Conservation (phyloP, 1,140 invertebrate genomes). For the Drosophila erecta region DNA sequence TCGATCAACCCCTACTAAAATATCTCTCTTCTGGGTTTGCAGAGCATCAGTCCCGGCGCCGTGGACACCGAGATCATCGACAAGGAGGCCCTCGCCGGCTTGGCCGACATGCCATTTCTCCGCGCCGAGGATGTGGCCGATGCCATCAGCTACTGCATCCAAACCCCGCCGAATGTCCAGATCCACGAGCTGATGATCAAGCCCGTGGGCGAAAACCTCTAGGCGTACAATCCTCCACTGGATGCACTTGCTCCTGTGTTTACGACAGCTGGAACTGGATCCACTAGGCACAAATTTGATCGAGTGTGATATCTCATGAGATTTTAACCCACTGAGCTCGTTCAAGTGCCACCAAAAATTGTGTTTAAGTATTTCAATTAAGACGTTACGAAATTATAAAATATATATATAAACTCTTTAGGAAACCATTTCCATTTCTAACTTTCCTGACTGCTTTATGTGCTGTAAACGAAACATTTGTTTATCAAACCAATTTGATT, state of each 20-base stretch:
- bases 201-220: constrained; percentile 68
- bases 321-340: too few relatives aligned
- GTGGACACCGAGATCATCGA: constrained; percentile 62
- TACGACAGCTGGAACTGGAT: neutral
- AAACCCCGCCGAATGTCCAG: constrained; percentile 75
- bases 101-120: constrained; percentile 57
- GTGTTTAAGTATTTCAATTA: too few relatives aligned
- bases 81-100: fast-evolving
- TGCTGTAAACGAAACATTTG: neutral
- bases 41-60: constrained; percentile 86
- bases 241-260: neutral
- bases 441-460: neutral
- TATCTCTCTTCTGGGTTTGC: neutral
- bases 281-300: too few relatives aligned
- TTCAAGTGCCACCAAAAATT: too few relatives aligned
- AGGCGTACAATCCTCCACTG: neutral
- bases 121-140: constrained; percentile 86
- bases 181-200: constrained; percentile 79
- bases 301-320: too few relatives aligned
- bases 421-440: too few relatives aligned
- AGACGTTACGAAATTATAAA: too few relatives aligned
- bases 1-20: too few relatives aligned
- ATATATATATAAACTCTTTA: too few relatives aligned
- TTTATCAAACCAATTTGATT: neutral
- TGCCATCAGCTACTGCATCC: constrained; percentile 86